Percentiles rank a stretch among this genome's conserved stretches.
phyloP scores from a whole-genome alignment of 2,888 invertebrate species.

The Nemotelus pantherinus region DNA sequence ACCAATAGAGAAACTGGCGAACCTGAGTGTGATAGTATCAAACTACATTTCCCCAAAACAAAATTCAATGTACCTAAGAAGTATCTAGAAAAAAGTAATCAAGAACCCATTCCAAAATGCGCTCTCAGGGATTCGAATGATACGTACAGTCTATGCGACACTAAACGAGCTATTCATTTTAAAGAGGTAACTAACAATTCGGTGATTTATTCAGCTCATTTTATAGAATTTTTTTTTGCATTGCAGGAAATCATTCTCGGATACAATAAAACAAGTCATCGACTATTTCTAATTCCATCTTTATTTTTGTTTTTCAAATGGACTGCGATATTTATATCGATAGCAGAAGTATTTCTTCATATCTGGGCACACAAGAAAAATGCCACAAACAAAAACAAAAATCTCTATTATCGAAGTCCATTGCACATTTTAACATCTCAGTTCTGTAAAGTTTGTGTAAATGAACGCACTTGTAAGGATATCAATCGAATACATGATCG shows the following conservation, averaged over 20 bases:
- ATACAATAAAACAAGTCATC: slow-evolving; percentile 64
- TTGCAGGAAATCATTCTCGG: slow-evolving; percentile 61
- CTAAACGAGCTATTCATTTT: slow-evolving; percentile 50
- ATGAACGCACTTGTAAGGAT: slow-evolving; percentile 70
- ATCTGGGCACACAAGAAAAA: slow-evolving; percentile 76
- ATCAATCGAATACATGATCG: slow-evolving; percentile 74
- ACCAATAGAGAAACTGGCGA: slow-evolving; percentile 25
- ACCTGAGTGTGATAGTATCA: slow-evolving; percentile 56
- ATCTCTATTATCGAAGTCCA: slow-evolving; percentile 75
- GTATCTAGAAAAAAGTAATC: slow-evolving; percentile 52
- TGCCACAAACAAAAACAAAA: slow-evolving; percentile 68
- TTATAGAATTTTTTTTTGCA: slow-evolving; percentile 24
- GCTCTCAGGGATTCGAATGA: slow-evolving; percentile 42
- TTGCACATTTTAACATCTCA: slow-evolving; percentile 74
- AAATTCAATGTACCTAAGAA: slow-evolving; percentile 62
- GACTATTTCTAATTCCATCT: slow-evolving; percentile 71
- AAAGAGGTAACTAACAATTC: slow-evolving; percentile 50
- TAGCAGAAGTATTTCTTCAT: slow-evolving; percentile 73
- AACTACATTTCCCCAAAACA: slow-evolving; percentile 60
- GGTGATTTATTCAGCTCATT: slow-evolving; percentile 39
- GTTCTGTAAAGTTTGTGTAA: slow-evolving; percentile 75
- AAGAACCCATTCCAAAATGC: slow-evolving; percentile 12
- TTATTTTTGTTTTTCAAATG: slow-evolving; percentile 69
- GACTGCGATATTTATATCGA: slow-evolving; percentile 66
- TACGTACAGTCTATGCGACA: slow-evolving; percentile 48